These are phyloP conservation scores for Gobionotothen gibberifrons DNA, from an alignment of 2,797 vertebrate genomes.

Conservation along the genomic window DNA sequence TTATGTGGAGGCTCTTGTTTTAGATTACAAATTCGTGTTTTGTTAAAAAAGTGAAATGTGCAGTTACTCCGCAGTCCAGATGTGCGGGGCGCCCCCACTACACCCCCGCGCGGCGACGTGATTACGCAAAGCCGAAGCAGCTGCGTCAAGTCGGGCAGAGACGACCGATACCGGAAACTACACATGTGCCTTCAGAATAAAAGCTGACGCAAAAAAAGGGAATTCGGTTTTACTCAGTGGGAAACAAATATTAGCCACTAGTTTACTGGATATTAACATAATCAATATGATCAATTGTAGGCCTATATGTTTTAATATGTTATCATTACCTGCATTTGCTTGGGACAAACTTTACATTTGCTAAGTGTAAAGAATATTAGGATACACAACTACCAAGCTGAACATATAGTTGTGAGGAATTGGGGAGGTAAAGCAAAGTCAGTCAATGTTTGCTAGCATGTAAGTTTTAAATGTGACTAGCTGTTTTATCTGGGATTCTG, in stretches of 20 bases:
- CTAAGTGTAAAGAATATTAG: neutral
- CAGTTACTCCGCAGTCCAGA: conserved; percentile 72
- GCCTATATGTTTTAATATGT: neutral
- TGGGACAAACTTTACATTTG: neutral
- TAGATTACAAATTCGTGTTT: neutral
- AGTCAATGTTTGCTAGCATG: neutral
- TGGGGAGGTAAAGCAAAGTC: neutral
- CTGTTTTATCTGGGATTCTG: too few species aligned
- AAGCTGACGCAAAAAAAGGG: neutral
- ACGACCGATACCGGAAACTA: conserved; percentile 23
- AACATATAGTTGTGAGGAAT: too few species aligned
- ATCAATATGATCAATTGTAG: neutral
- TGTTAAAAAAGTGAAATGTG: conserved; percentile 37
- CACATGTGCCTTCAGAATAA: conserved; percentile 46
- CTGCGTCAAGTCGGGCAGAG: conserved; percentile 23
- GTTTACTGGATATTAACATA: neutral
- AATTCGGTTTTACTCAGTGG: neutral
- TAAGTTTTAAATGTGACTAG: neutral
- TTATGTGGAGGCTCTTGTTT: neutral
- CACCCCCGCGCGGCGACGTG: conserved; percentile 68
- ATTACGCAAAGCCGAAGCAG: conserved; percentile 59
- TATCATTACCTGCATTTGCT: neutral
- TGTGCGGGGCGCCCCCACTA: conserved; percentile 64
- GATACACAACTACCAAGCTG: neutral
- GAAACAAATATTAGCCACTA: neutral